Percentiles rank a stretch among this genome's conserved stretches.
Evolutionary conservation across 2,797 vertebrate species (phyloP).

Genomic region (Caiman crocodilus): DNA sequence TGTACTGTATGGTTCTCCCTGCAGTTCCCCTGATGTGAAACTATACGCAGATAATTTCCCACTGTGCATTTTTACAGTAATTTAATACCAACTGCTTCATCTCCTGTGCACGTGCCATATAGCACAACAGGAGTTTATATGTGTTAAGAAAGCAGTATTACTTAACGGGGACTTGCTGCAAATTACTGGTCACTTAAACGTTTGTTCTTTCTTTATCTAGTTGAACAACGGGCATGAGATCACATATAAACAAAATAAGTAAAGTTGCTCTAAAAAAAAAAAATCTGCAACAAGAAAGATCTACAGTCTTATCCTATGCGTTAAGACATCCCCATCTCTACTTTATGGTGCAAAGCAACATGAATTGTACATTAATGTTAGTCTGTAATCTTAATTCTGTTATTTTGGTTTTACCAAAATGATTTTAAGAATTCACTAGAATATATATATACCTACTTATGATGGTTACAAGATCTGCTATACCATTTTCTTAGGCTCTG

Average conservation of each 20-base stretch:
- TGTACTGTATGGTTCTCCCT: neutral
- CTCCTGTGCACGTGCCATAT: accelerated
- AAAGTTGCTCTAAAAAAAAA: neutral
- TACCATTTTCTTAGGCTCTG: no score
- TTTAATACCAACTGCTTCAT: neutral
- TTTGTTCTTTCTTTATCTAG: neutral
- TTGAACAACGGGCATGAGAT: neutral
- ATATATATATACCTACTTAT: no score
- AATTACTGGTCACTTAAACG: neutral
- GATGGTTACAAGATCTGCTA: no score
- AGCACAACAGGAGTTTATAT: neutral
- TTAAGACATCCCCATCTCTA: no score
- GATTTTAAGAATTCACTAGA: no score
- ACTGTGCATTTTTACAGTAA: neutral
- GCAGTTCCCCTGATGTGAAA: neutral
- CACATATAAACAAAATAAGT: neutral
- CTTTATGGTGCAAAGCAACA: no score
- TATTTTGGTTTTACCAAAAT: no score
- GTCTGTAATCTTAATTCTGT: no score
- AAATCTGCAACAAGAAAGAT: no score
- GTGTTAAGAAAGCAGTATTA: neutral
- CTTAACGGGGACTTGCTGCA: neutral
- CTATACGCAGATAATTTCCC: neutral
- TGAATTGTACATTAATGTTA: no score
- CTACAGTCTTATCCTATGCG: no score